phyloP scores from a whole-genome alignment of 2,888 invertebrate species.

The Exephanes ischioxanthus region DNA sequence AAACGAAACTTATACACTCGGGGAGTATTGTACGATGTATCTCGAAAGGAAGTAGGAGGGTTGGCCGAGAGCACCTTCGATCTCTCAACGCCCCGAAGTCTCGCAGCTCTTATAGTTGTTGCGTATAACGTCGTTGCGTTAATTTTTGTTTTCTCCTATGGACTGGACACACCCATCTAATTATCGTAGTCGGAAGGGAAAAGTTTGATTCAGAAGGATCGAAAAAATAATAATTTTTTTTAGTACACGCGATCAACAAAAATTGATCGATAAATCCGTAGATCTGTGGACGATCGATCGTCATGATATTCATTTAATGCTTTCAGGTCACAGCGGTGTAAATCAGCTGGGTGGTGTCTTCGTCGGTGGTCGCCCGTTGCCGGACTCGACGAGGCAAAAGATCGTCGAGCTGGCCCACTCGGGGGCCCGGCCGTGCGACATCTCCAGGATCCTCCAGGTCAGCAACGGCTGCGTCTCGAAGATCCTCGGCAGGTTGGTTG shows the following conservation, averaged over 20 bases:
- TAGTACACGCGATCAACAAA: neutral
- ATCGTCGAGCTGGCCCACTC: constrained; percentile 99
- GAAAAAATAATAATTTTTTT: neutral
- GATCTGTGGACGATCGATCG: no score
- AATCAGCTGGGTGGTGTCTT: constrained; percentile 99
- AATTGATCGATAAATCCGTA: neutral
- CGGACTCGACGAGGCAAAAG: constrained; percentile 98
- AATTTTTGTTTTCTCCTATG: constrained; percentile 31
- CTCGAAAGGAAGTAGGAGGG: constrained; percentile 35
- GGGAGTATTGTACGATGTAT: constrained; percentile 44
- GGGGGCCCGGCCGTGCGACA: constrained; percentile 99
- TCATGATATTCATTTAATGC: constrained; percentile 7
- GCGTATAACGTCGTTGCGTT: neutral
- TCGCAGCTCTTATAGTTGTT: neutral
- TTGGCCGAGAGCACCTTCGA: neutral
- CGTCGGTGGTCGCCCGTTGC: constrained; percentile 99
- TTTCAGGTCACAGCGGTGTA: constrained; percentile 97
- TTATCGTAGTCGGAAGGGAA: constrained; percentile 33
- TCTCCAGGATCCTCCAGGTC: constrained; percentile 98
- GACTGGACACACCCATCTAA: constrained; percentile 44
- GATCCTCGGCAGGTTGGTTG: constrained; percentile 96
- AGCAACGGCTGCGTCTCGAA: constrained; percentile 99
- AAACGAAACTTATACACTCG: constrained; percentile 41
- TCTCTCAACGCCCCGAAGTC: constrained; percentile 32
- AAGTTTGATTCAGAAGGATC: constrained; percentile 40